These are phyloP conservation scores for Digitonthophagus gazella DNA, from an alignment of 2,888 invertebrate species.

Conservation along the genomic window DNA sequence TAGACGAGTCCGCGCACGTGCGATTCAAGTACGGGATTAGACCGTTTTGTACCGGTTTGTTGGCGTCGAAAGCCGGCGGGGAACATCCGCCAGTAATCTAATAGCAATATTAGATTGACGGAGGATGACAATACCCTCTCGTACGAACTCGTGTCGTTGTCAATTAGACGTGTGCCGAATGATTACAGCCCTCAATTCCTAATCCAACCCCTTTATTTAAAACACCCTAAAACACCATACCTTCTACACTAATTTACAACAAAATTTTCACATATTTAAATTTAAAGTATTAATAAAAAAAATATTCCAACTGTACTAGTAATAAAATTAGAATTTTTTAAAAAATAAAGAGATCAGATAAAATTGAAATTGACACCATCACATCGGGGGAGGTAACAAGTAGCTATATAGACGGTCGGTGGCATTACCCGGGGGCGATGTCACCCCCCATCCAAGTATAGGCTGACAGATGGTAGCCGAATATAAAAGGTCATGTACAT, in stretches of 20 bases:
- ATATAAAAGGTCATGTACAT: slow-evolving; percentile 48
- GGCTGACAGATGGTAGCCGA: slow-evolving; percentile 47
- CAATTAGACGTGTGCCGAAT: slow-evolving; percentile 40
- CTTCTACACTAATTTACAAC: too few species aligned
- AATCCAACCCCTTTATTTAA: too few species aligned
- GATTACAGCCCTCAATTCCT: too few species aligned
- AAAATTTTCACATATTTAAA: too few species aligned
- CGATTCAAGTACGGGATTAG: slow-evolving; percentile 28
- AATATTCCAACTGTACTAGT: too few species aligned
- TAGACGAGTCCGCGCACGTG: slow-evolving; percentile 29
- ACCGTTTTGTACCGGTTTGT: slow-evolving; percentile 34
- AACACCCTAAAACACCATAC: too few species aligned
- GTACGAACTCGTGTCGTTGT: slow-evolving; percentile 42
- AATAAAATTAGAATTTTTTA: too few species aligned
- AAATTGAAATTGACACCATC: slow-evolving; percentile 48
- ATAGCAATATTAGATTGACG: slow-evolving; percentile 46
- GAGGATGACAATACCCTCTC: slow-evolving; percentile 39
- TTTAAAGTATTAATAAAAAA: too few species aligned
- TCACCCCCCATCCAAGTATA: slow-evolving; percentile 37
- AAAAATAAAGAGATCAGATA: slow-evolving; percentile 36
- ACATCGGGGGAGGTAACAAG: slow-evolving; percentile 36
- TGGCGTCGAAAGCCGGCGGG: slow-evolving; percentile 34
- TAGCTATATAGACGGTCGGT: slow-evolving; percentile 32
- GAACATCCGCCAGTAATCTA: slow-evolving; percentile 38
- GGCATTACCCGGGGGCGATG: slow-evolving; percentile 42